These are phyloP conservation scores for Daphoenositta chrysoptera DNA, from an alignment of 2,113 vertebrate genomes.

Conservation along the genomic window DNA sequence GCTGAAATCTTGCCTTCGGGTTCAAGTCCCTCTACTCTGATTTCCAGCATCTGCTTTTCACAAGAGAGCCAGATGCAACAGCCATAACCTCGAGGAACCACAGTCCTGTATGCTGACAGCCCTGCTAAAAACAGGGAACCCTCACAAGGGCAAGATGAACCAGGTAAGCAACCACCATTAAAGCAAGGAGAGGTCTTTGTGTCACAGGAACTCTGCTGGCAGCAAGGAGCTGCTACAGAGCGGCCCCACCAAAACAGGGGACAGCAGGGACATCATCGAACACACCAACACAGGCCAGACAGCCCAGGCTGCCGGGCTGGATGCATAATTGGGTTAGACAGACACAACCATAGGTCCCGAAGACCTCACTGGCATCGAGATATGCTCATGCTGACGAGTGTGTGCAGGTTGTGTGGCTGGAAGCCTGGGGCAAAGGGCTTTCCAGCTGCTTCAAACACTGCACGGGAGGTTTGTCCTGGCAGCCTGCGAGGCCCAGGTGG, in stretches of 20 bases:
- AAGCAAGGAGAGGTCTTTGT: neutral
- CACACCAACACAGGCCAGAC: rapidly evolving
- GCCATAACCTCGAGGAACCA: neutral
- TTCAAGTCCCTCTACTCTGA: neutral
- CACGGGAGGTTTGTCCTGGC: rapidly evolving
- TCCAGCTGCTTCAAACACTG: neutral
- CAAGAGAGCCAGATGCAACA: neutral
- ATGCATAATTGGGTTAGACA: rapidly evolving
- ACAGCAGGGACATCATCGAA: rapidly evolving
- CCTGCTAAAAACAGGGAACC: neutral
- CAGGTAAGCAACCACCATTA: neutral
- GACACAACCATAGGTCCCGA: rapidly evolving
- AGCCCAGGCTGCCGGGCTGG: neutral
- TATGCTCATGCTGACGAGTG: rapidly evolving
- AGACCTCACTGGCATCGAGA: rapidly evolving
- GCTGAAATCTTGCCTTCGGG: rapidly evolving
- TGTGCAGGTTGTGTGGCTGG: neutral
- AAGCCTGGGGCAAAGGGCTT: neutral
- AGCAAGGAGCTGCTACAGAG: neutral
- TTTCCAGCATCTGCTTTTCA: neutral
- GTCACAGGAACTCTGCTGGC: neutral
- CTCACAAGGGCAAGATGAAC: rapidly evolving
- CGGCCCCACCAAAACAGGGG: rapidly evolving
- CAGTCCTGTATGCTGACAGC: neutral
- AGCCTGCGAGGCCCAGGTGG: rapidly evolving